Conservation (phyloP, 2,113 vertebrate species). For the Pomatostomus ruficeps region DNA sequence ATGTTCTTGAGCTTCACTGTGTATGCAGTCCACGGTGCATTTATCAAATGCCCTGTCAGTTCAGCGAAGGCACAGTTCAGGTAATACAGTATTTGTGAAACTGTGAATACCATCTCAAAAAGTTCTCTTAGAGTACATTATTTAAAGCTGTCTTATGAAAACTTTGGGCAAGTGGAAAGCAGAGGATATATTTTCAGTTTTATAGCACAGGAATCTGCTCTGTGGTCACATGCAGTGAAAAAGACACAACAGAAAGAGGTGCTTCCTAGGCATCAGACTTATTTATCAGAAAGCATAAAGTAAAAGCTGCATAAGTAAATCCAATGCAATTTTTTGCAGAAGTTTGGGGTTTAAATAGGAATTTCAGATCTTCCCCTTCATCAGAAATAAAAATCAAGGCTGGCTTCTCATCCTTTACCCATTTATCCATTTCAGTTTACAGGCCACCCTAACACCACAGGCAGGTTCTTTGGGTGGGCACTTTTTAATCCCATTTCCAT, state of each 20-base stretch:
- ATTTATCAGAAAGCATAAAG: not conserved
- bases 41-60: conserved; percentile 26
- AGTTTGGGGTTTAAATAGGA: not conserved
- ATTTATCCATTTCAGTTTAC: not conserved
- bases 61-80: not conserved
- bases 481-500: not conserved
- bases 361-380: not conserved
- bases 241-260: not conserved
- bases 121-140: not conserved
- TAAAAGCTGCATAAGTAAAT: not conserved
- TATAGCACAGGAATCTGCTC: not conserved
- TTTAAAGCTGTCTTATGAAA: not conserved
- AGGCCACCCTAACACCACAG: not conserved
- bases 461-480: not conserved
- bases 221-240: not conserved
- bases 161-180: not conserved
- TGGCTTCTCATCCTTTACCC: not conserved
- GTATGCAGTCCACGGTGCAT: not conserved
- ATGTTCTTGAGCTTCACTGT: conserved; percentile 15
- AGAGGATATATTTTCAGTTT: not conserved
- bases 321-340: not conserved
- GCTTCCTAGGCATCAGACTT: not conserved
- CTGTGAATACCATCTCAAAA: not conserved
- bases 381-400: not conserved
- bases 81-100: conserved; percentile 38